Evolutionary conservation across 2,888 invertebrate genomes (phyloP), one percentile per base, ranked within the genome.

Genomic region (Tromatobia lineatoria): DNA sequence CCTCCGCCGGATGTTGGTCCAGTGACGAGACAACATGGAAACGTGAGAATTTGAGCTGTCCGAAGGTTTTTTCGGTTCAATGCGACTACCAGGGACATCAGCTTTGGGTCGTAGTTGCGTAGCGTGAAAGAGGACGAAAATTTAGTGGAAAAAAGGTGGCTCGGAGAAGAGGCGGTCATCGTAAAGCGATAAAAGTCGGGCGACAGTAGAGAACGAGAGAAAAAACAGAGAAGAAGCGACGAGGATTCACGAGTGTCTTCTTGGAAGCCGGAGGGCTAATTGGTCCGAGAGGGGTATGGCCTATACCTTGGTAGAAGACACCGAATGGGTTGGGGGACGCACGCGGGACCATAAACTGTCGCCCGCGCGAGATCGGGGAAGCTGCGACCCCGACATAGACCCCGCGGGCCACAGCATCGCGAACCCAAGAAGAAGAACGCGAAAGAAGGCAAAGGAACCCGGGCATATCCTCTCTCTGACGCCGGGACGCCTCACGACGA

Each of bases 341-440:
- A 86, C 80, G 66, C 85, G 89, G 89, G 90, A 92, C 90, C 93
- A 93, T 93, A 93, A 93, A 93, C 92, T 93, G 93, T 93, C 93
- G 93, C 92, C 92, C 91, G 90, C 90, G 91, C 91, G 90, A 92
- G 80, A 84, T 84, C 84, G 80, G 70, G 76, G 80, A 87, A 90
- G 88, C 90, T 80, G 83, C 82, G 85, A 85, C 85, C 83, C 80
- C 85, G 57, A 85, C 82, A 66, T 64, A 70, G 42, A 23, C 66
- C 86, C 78, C 66, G 82, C 64, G 82, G 64, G 64, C 64, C 64
- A 18, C 11, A 11, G 70, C 79, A 69, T 59, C 64, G 42, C 54
- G 38, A 13, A 57, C 69, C 29, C 59, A 67, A 66, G 47, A 54
- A 70, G 64, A 59, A 34, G 50, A 45, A 73, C 57, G 54, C 75